Base-by-base conservation (phyloP, 2,797 vertebrate species). In the Pseudochirops corinnae region DNA sequence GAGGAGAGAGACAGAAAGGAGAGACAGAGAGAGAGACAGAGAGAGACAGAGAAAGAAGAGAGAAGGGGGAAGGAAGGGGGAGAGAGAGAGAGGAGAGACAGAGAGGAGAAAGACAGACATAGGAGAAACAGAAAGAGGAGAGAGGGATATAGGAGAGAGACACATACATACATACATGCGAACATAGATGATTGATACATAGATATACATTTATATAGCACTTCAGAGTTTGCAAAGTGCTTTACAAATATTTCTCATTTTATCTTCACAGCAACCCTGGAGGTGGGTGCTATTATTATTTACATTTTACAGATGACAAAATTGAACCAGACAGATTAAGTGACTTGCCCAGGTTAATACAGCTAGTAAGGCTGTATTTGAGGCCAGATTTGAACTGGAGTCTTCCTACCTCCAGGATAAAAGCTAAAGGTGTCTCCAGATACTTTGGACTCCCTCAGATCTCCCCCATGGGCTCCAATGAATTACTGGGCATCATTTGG, bases 21-120 rank as follows among this genome's bases (percentile, higher is more conserved):
- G 12, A 33, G 3, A 5, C 4, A 29, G 7, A 33, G 7, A 31
- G 10, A 31, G 3, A 67, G 60, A n/a, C 29, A 29, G 60, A 16
- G 11, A 67, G 33, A n/a, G 13, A 67, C 1, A n/a, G 13, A 67
- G 12, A 6, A 9, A 18, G 60, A 10, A 18, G 60, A 60, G 60
- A n/a, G 4, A 67, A 1, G n/a, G 0, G 10, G 28, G 3, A 0
- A 60, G 9, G 7, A 12, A 31, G 29, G 33, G 0, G 33, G 1
- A 62, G 28, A 60, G 29, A 60, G 2, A 60, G 11, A 31, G 10
- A 62, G 11, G 12, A 67, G 12, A 16, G 26, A 67, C 7, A 67
- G 4, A 67, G 31, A 67, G 14, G 58, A 60, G 11, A 62, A 11
- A 62, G 31, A 67, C 1, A 67, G 12, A 56, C 18, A 56, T 1